Percentiles rank a stretch among this genome's conserved stretches.
phyloP scores from a whole-genome alignment of 2,888 invertebrate species.

The Phragmatobia fuliginosa region DNA sequence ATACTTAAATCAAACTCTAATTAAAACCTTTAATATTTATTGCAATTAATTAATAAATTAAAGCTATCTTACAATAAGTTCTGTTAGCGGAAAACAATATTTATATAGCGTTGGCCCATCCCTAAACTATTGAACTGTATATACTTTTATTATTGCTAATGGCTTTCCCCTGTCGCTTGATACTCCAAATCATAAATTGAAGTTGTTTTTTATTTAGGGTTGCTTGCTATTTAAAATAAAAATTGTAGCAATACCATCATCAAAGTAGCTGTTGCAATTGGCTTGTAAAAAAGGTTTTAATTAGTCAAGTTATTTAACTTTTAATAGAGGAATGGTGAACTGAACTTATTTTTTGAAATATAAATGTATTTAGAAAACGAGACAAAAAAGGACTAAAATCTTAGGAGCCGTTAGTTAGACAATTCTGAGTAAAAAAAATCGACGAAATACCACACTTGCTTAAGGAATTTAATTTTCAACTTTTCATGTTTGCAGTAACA shows the following conservation, averaged over 20 bases:
- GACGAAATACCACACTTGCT: not conserved
- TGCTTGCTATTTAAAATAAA: not conserved
- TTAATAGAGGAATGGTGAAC: not conserved
- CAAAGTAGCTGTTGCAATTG: not conserved
- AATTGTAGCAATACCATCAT: not conserved
- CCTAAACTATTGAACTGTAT: slow-evolving; percentile 12
- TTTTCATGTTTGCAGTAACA: not conserved
- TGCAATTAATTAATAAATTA: not conserved
- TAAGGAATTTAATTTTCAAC: not conserved
- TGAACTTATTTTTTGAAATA: not conserved
- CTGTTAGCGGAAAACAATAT: slow-evolving; percentile 8
- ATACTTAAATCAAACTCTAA: not conserved
- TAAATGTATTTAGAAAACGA: not conserved
- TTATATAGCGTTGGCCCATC: slow-evolving; percentile 6
- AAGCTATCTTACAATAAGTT: not conserved
- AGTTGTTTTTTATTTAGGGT: slow-evolving; percentile 24
- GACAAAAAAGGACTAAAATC: no score
- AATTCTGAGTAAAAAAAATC: not conserved
- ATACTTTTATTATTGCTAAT: slow-evolving; percentile 34
- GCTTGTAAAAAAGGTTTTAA: not conserved
- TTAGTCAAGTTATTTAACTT: not conserved
- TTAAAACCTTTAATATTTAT: not conserved
- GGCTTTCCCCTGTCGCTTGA: slow-evolving; percentile 27
- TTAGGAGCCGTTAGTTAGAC: not conserved
- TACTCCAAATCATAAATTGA: slow-evolving; percentile 25